Conservation (phyloP, 30 jellyfish, hydroid and myxozoan genomes). For the Chrysaora quinquecirrha region DNA sequence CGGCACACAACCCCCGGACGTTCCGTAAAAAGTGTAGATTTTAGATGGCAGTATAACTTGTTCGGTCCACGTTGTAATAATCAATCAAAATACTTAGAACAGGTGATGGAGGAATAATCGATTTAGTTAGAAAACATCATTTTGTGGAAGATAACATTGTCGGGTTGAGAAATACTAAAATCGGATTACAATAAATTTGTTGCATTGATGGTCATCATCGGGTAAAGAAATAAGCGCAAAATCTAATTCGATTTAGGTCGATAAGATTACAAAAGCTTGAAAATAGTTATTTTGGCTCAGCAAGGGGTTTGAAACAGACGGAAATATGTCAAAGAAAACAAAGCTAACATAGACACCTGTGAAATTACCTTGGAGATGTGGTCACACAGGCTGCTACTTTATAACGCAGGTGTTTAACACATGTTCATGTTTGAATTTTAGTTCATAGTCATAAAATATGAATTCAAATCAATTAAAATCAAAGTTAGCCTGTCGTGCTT, state of each 20-base stretch:
- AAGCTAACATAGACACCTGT: slow-evolving; percentile 19
- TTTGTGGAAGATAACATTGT: no score
- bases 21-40: no score
- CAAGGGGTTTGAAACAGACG: background rate
- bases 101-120: no score
- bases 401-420: slow-evolving; percentile 39
- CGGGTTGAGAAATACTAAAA: background rate
- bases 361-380: slow-evolving; percentile 32
- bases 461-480: no score
- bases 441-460: no score
- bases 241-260: background rate
- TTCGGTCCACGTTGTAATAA: no score
- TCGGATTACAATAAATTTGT: background rate
- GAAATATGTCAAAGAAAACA: background rate
- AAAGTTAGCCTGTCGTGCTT: no score
- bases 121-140: no score
- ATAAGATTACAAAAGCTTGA: background rate
- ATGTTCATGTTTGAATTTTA: slow-evolving; percentile 18
- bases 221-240: background rate
- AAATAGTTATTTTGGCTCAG: background rate
- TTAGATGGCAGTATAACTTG: no score
- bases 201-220: background rate
- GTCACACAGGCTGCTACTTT: slow-evolving; percentile 1
- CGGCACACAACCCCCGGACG: no score
- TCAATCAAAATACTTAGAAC: no score